Evolutionary conservation across 2,113 vertebrate species (phyloP), one percentile per base, ranked within the genome.

Genomic region (Carollia perspicillata): DNA sequence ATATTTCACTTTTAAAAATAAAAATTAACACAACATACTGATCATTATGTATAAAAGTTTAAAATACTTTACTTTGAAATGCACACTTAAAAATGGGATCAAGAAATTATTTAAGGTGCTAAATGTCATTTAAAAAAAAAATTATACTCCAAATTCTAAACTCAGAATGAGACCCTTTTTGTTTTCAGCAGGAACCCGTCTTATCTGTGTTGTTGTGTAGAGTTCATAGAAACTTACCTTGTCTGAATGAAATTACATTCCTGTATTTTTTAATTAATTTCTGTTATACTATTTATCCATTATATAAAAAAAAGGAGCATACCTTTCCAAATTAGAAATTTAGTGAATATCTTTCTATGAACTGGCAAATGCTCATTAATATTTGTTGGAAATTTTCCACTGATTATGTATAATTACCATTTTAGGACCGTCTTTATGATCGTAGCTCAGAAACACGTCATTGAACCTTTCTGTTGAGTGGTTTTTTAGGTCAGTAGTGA

Each of bases 51-150:
- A 44, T 84, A 51, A 44, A 89, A 79, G 47, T 93, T 95, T 93
- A 42, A 95, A 85, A 42, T 79, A 47, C 5, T 58, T 84, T 47
- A 71, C 68, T 95, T 80, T 94, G 60, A 92, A 96, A 85, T 85
- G 22, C 33, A 77, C 17, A 90, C 88, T 89, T 58, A 55, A 47
- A 90, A 89, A 78, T 80, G 12, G 33, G 53, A 95, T 97, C 90
- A 80, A 90, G 79, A 97, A 77, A 79, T 90, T 72, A 96, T 89
- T 81, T 93, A 13, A 88, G 69, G 13, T 96, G 92, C 84, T 95
- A 49, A 69, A 69, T 79, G 90, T 95, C 80, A 97, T 40, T 96
- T 81, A 0, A 30, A 5, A 63, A 37, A 22, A 28, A 63, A 37
- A 22, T 93, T 68, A 65, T 18, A n/a, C 8, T 87, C 8, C 2